Conservation (phyloP, 1,140 invertebrate species). For the Goniozus legneri region DNA sequence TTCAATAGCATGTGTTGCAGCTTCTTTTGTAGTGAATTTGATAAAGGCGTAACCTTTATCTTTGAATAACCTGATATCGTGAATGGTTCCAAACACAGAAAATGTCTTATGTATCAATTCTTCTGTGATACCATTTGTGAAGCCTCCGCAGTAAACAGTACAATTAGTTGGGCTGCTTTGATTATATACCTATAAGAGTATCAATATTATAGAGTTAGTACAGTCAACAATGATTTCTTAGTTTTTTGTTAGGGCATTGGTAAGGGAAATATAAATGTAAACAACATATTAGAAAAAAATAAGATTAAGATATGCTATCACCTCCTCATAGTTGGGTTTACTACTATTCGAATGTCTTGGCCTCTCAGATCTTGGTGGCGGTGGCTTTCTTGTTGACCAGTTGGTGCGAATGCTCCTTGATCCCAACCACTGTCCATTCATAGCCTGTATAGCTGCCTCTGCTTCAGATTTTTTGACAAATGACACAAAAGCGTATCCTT, state of each 20-base stretch:
- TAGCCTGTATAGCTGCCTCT: constrained; percentile 92
- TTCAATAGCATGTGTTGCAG: constrained; percentile 95
- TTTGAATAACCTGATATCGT: constrained; percentile 97
- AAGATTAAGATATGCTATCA: constrained; percentile 15
- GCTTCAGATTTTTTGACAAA: constrained; percentile 99
- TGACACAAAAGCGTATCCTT: constrained; percentile 99
- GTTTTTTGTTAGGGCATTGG: too few relatives aligned
- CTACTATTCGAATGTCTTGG: constrained; percentile 48
- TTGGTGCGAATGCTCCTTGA: constrained; percentile 97
- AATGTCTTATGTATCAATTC: constrained; percentile 96
- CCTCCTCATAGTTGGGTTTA: constrained; percentile 54
- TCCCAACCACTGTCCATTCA: constrained; percentile 99
- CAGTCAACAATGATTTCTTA: too few relatives aligned
- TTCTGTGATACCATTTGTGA: constrained; percentile 89
- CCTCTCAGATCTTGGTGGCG: constrained; percentile 63
- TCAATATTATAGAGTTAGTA: constrained; percentile 4
- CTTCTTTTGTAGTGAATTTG: constrained; percentile 96
- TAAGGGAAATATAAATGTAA: constrained; percentile 1
- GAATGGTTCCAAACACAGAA: constrained; percentile 88
- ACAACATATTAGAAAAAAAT: constrained; percentile 9
- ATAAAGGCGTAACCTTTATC: constrained; percentile 99
- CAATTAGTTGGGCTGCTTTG: constrained; percentile 98
- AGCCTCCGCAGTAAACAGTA: constrained; percentile 97
- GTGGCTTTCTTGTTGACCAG: constrained; percentile 97
- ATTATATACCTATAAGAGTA: constrained; percentile 72